These are phyloP conservation scores for Acleris laterana DNA, from an alignment of 2,888 invertebrate species.

Conservation along the genomic window DNA sequence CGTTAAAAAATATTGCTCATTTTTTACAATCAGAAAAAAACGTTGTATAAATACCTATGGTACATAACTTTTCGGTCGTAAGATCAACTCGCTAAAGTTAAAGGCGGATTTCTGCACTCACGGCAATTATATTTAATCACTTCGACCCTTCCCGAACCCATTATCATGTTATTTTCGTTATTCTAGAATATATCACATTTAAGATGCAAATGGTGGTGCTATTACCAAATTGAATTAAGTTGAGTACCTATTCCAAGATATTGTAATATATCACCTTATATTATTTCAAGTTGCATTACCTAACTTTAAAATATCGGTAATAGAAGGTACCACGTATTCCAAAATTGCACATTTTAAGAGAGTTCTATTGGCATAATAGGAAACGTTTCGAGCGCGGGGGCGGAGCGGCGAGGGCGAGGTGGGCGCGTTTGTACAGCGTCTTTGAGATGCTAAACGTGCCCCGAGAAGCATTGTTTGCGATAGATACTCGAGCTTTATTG, in stretches of 20 bases:
- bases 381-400: constrained; percentile 41
- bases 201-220: background rate
- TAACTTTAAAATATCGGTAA: background rate
- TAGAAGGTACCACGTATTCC: constrained; percentile 1
- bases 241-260: background rate
- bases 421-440: constrained; percentile 46
- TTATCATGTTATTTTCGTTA: background rate
- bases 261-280: background rate
- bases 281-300: too few relatives aligned
- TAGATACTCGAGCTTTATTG: constrained; percentile 60
- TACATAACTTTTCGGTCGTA: too few relatives aligned
- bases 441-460: constrained; percentile 67
- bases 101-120: constrained; percentile 1
- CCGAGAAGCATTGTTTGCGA: constrained; percentile 60
- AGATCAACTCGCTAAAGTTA: background rate
- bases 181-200: background rate
- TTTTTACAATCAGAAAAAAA: too few relatives aligned
- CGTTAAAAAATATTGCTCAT: too few relatives aligned
- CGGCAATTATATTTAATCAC: constrained; percentile 3
- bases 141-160: background rate
- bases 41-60: too few relatives aligned
- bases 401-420: constrained; percentile 36
- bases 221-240: background rate
- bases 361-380: constrained; percentile 34
- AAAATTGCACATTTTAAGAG: constrained; percentile 7